Evolutionary conservation across 2,888 invertebrate species (phyloP).

Genomic region (Bembecia ichneumoniformis): DNA sequence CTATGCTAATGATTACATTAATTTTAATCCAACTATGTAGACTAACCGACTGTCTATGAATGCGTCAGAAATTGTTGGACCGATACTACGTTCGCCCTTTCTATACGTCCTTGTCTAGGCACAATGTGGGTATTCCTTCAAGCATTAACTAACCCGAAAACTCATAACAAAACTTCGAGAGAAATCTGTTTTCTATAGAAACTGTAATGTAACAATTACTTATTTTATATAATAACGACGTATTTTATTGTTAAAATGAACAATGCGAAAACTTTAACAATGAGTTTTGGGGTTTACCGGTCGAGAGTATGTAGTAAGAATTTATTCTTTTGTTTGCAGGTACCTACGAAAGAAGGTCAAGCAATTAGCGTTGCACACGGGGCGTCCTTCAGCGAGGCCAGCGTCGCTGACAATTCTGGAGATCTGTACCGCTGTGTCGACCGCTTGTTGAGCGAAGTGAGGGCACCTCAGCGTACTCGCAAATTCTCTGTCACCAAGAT

Average conservation of each 20-base stretch:
- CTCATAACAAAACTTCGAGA: no score
- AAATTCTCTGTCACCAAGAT: slow-evolving; percentile 86
- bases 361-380: slow-evolving; percentile 76
- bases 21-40: no score
- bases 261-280: neutral
- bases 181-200: no score
- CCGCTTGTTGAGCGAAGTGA: slow-evolving; percentile 76
- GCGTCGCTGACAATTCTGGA: slow-evolving; percentile 83
- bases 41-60: no score
- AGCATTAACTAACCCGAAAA: no score
- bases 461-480: slow-evolving; percentile 74
- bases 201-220: no score
- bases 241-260: neutral
- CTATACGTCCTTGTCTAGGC: no score
- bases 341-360: slow-evolving; percentile 80
- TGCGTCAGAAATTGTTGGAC: no score
- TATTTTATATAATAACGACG: no score
- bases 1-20: no score
- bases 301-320: neutral
- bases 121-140: no score
- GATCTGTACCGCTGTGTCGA: slow-evolving; percentile 83
- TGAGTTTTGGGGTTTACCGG: neutral
- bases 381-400: slow-evolving; percentile 85
- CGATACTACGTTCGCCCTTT: no score
- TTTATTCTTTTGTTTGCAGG: slow-evolving; percentile 52